Evolutionary conservation across 2,797 vertebrate species (phyloP), one percentile per base, ranked within the genome.

Genomic region (Cynodonichthys magdalenae): DNA sequence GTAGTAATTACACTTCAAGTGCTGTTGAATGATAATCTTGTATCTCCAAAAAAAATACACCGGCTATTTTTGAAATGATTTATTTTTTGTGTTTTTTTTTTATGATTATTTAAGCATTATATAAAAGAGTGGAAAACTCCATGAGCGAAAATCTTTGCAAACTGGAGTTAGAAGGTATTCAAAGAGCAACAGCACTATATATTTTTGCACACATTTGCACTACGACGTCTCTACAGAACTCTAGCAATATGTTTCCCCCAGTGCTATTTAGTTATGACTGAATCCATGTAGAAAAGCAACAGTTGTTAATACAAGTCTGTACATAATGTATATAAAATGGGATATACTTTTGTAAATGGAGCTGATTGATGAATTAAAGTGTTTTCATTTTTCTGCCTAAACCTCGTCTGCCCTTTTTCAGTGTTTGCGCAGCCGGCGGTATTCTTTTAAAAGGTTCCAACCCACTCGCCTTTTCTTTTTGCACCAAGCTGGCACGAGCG

Each of bases 291-390:
- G 87, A 75, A 84, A 84, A 89, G 87, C 83, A 69, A 71, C 86
- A 84, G 89, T 89, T 90, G 89, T 93, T 91, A 90, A 92, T 91
- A 87, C 82, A 77, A 81, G 81, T 75, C 63, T 93, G 90, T 93
- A 93, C 75, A 93, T 93, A 93, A 77, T 94, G 92, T 94, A 94
- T 85, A 94, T 93, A 93, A 93, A 93, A 93, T 90, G 92, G 92
- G 89, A 93, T 92, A 93, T 93, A 92, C 92, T 93, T 93, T 92
- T 93, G 92, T 93, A 93, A 93, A 93, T 92, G 81, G 84, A 90
- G 88, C 86, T 89, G 88, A 89, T 90, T 90, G 85, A 90, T 90
- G 72, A 85, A 90, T 92, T 93, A 93, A 93, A 93, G 89, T 91
- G 84, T 90, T 87, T 59, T 87, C 84, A 77, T 90, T 88, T 48